Evolutionary conservation across 92 coral and sea anemone species (phyloP), one percentile per base, ranked within the genome.

Genomic region (Porites lobata): DNA sequence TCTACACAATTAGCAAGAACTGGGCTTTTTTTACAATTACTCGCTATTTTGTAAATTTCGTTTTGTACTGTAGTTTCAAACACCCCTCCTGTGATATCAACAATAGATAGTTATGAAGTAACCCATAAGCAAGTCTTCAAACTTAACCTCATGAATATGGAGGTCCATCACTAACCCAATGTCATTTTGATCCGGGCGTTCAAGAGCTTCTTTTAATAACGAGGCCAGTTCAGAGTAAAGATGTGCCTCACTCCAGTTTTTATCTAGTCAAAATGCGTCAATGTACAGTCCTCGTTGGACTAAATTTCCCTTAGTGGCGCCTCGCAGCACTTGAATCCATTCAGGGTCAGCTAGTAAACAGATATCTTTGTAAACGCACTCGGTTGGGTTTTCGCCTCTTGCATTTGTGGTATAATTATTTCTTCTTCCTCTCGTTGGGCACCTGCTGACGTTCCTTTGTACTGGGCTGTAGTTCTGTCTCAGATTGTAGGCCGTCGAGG

Each of bases 161-260:
- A 7, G 57, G 79, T 53, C 65, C 65, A 53, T 15, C 47, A 9
- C 79, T 75, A 54, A 75, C 79, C 73, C 62, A 65, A 65, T 79
- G 84, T 79, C 84, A 63, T 79, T n/a, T 8, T 1, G 59, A 64
- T 19, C 52, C 17, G 84, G 59, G 38, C 62, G 61, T 14, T 63
- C n/a, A 7, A 79, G 65, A 9, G 73, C 56, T 79, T 79, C 84
- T 11, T 79, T 64, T 9, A 79, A 79, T 38, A 79, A 50, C 9
- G 50, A 79, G 13, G 73, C 84, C 73, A 79, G 29, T 18, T 71
- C 72, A 6, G 15, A 9, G n/a, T 83, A 71, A 1, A 71, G 79
- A 19, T 71, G 62, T 1, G 50, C 87, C 80, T 72, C 79, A 62
- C 87, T 75, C 87, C 87, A 72, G 87, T 18, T 71, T n/a, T 72